Evolutionary conservation across 2,113 vertebrate genomes (phyloP).

Genomic region (Chaenogobius annularis): DNA sequence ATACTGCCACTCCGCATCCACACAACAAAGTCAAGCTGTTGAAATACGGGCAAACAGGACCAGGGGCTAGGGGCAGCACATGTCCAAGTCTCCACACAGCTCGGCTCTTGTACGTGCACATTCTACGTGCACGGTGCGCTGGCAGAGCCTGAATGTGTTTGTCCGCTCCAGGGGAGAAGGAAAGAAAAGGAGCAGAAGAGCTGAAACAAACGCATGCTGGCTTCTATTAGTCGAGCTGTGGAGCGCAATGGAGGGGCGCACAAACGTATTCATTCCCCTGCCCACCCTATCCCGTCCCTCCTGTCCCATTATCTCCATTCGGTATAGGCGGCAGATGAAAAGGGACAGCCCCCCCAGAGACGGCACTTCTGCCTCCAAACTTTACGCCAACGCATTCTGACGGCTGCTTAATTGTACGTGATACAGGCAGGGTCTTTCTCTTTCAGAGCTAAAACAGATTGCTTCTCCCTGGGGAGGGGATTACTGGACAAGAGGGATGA

Average conservation of each 20-base stretch:
- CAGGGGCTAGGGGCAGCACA: conserved; percentile 54
- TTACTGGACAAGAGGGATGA: conserved; percentile 70
- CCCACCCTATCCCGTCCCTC: conserved; percentile 35
- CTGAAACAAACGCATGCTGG: conserved; percentile 76
- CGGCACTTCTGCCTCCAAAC: conserved; percentile 65
- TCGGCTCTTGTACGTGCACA: conserved; percentile 35
- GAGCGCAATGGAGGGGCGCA: conserved; percentile 61
- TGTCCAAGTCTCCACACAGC: conserved; percentile 49
- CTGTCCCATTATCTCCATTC: conserved; percentile 76
- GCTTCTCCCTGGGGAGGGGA: conserved; percentile 73
- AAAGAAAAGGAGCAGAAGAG: conserved; percentile 71
- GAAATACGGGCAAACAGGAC: conserved; percentile 48
- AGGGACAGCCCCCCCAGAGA: conserved; percentile 61
- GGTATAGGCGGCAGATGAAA: conserved; percentile 67
- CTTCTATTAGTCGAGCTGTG: conserved; percentile 74
- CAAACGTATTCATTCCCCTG: conserved; percentile 66
- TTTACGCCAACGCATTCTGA: conserved; percentile 67
- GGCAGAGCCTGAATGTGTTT: conserved; percentile 67
- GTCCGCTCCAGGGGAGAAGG: conserved; percentile 57
- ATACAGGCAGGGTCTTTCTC: conserved; percentile 71
- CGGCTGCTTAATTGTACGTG: conserved; percentile 78
- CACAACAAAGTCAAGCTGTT: conserved; percentile 32
- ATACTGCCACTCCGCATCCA: conserved; percentile 28
- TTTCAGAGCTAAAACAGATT: conserved; percentile 79
- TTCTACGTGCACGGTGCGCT: conserved; percentile 32